Evolutionary conservation across 2,797 vertebrate genomes (phyloP), one percentile per base, ranked within the genome.

Genomic region (Coracias cyanogaster): DNA sequence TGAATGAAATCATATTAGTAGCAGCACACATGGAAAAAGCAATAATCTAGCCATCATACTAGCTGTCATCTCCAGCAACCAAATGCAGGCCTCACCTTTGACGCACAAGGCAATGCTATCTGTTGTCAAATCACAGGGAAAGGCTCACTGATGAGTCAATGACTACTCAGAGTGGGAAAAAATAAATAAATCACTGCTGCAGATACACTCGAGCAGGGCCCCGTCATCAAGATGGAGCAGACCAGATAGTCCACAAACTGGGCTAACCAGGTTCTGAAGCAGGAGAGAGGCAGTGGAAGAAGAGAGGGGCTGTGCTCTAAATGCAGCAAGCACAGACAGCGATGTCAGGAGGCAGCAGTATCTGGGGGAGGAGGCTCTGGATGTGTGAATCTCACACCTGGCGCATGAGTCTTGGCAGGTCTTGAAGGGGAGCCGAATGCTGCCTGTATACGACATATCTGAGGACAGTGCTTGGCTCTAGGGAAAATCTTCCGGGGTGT

Each of bases 211-310:
- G 2, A 80, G 18, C 18, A 79, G n/a, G 51, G 24, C 7, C 10
- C 1, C 8, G 2, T 46, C 0, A 0, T 1, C 0, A 1, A 71
- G 41, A 22, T 57, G 52, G 43, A 83, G 33, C 72, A 33, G 76
- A 46, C 24, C 52, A 71, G 45, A 26, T 31, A 65, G 8, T 29
- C 48, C 61, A 33, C 49, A 86, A 52, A 64, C 21, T 26, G 60
- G n/a, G 60, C 49, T 46, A n/a, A 57, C 10, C 26, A 39, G 24
- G n/a, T 90, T 37, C 39, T 0, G 0, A 54, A 76, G 43, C 35
- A 74, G 76, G 7, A 78, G 37, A 39, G 43, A 90, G 18, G 21
- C 26, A 65, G n/a, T 35, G 66, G 25, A 73, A 54, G 28, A 72
- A 52, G 43, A 83, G 12, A 61, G 4, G 16, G 18, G 7, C 13